Base-by-base conservation (phyloP, 2,888 invertebrate genomes). In the Eutolmus rufibarbis region DNA sequence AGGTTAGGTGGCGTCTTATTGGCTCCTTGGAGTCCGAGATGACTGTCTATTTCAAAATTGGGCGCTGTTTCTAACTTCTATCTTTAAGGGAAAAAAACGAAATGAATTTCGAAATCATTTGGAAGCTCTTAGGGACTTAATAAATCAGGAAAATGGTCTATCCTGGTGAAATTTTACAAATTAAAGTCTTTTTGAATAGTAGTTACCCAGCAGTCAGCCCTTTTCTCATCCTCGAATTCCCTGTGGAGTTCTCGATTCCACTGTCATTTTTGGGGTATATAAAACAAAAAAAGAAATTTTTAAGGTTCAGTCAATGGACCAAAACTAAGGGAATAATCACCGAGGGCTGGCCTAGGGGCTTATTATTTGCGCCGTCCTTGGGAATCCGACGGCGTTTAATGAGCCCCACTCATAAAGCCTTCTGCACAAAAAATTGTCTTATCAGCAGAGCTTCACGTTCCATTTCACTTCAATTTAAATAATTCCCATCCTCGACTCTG, bases 391-490 rank as follows among this genome's bases (percentile, higher is more conserved):
- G n/a, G 56, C 23, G 12, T 66, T 82, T 82, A 82, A 82, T 82
- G 82, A 82, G 82, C 56, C 28, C 82, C 31, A 37, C 57, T 82
- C 66, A 66, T 82, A 66, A 82, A 82, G 37, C 37, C 19, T 34
- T 82, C 82, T 40, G 66, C 28, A 81, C 14, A 34, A 82, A 85
- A 85, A 85, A 74, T 57, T 74, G 16, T 74, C 85, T 77, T 77
- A 86, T 86, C 86, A 86, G 37, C 56, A 77, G 37, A 86, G 37
- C 37, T 86, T 86, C 77, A 86, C 86, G 86, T 31, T 46, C 56
- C 86, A 86, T 86, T 86, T 86, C 74, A 86, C 86, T 86, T 77
- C 57, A 86, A 86, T 86, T 86, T 76, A 86, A 86, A 77, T 86
- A 77, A 86, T 77, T 56, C 51, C 74, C 43, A 76, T 76, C 76